These are phyloP conservation scores for Parus major DNA, from an alignment of 2,113 vertebrate genomes.

Conservation along the genomic window DNA sequence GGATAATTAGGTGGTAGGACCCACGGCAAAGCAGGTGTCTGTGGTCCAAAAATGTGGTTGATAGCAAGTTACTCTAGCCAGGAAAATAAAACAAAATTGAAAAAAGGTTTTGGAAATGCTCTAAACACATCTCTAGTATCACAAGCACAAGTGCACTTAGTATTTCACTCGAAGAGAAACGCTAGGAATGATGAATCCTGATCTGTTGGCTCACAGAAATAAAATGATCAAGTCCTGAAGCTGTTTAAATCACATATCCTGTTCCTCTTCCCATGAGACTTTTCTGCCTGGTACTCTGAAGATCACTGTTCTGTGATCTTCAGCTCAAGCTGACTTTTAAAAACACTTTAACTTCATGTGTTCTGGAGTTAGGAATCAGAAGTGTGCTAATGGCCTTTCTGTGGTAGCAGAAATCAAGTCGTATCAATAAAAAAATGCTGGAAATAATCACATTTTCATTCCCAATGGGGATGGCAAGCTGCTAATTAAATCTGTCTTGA, in stretches of 20 bases:
- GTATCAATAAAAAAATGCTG: background rate
- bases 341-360: background rate
- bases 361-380: background rate
- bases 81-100: background rate
- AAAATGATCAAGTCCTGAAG: background rate
- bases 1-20: background rate
- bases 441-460: constrained; percentile 11
- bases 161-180: background rate
- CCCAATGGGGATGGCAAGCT: background rate
- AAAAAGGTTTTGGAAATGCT: background rate
- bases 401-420: background rate
- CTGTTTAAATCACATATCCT: background rate
- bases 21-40: background rate
- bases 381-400: background rate
- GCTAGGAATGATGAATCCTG: background rate
- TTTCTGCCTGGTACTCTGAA: background rate
- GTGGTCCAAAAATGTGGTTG: background rate
- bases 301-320: background rate
- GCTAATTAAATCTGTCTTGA: constrained; percentile 28
- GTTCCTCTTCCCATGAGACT: background rate
- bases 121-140: background rate
- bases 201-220: background rate
- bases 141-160: background rate
- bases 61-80: background rate
- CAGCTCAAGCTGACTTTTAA: background rate